Evolutionary conservation across 35 echinoderm and acorn worm genomes (phyloP).

Genomic region (Chiridota heheva): DNA sequence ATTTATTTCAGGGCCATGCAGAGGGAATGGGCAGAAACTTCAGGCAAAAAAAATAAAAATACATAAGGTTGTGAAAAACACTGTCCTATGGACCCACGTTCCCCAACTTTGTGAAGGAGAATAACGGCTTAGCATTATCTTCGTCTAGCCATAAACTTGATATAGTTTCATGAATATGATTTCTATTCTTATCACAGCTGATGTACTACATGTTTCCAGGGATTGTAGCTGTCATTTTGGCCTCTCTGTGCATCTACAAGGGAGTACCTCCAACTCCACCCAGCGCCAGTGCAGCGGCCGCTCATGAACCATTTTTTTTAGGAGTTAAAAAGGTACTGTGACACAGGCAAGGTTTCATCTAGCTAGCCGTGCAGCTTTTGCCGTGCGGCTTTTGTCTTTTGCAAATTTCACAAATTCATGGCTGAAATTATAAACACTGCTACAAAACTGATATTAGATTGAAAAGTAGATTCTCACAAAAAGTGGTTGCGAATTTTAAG

Average conservation of each 20-base stretch:
- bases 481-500: too few species aligned
- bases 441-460: too few species aligned
- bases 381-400: too few species aligned
- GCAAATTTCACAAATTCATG: too few species aligned
- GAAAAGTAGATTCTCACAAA: too few species aligned
- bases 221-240: conserved; percentile 53
- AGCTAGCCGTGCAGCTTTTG: too few species aligned
- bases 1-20: too few species aligned
- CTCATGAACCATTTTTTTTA: conserved; percentile 69
- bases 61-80: too few species aligned
- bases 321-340: conserved; percentile 88
- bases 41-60: not conserved
- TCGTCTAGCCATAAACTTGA: not conserved
- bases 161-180: not conserved
- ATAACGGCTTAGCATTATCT: not conserved
- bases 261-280: conserved; percentile 70
- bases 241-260: conserved; percentile 69
- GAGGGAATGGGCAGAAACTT: too few species aligned
- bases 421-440: too few species aligned
- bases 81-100: not conserved
- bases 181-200: conserved; percentile 45
- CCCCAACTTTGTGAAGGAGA: too few species aligned
- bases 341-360: too few species aligned
- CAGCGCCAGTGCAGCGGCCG: conserved; percentile 67
- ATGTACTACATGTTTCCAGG: conserved; percentile 73